Evolutionary conservation across 2,113 vertebrate genomes (phyloP), one percentile per base, ranked within the genome.

Genomic region (Silurus meridionalis): DNA sequence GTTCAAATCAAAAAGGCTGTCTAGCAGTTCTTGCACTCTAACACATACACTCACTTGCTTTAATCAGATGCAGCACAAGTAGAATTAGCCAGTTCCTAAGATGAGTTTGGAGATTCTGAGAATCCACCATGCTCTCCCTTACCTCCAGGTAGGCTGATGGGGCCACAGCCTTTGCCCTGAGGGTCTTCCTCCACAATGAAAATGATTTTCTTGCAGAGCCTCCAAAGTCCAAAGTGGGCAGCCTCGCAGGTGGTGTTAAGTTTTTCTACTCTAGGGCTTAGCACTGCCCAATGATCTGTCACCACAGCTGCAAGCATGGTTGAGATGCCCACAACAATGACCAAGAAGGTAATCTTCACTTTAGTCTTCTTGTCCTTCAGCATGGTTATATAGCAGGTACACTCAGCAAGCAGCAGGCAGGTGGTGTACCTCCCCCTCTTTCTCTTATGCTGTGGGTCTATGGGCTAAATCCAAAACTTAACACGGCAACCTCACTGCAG

Each of bases 211-310:
- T 93, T 98, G 90, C 98, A 99, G 52, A 99, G 95, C 53, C 97
- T 92, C 98, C 98, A 99, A 78, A 99, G 96, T 86, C 98, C 98
- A 0, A 99, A 98, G 88, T 99, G 97, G 82, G 97, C 98, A 0
- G 95, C 96, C 90, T 98, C 96, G 0, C 98, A 99, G 88, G 96
- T 97, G 50, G 90, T 86, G 0, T 97, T 96, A 85, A 94, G 92
- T 0, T 92, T 80, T 87, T 96, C 94, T 91, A 97, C 92, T 10
- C 89, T 94, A 61, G 97, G 97, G 92, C 96, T 99, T 89, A 99
- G 95, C 85, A 98, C 96, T 0, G 98, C 98, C 98, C 98, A 99
- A 93, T 99, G 96, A 92, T 99, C 97, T 0, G 96, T 98, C 90
- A 96, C 97, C 52, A 98, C 95, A 0, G 97, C 97, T 0, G 94